phyloP scores from a whole-genome alignment of 2,888 invertebrate species.

The Orthosia gracilis region DNA sequence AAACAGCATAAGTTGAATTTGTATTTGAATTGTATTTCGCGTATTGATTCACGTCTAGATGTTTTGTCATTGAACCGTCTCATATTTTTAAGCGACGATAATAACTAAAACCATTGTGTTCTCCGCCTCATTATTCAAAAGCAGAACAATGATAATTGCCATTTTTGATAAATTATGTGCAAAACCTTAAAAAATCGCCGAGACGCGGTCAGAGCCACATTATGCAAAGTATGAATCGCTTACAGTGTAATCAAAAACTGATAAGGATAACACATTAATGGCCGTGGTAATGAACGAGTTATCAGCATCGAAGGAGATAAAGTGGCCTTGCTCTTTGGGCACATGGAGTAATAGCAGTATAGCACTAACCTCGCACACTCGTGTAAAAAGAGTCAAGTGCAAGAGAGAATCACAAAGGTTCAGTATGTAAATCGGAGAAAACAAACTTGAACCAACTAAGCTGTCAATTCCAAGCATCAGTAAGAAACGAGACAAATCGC shows the following conservation, averaged over 20 bases:
- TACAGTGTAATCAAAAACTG: conserved; percentile 25
- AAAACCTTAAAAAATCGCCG: not conserved
- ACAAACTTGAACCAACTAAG: not conserved
- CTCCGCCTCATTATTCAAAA: not conserved
- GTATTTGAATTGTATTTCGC: too few species aligned
- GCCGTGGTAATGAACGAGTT: conserved; percentile 40
- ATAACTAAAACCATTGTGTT: not conserved
- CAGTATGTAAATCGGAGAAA: not conserved
- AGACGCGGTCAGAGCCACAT: not conserved
- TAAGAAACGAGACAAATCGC: too few species aligned
- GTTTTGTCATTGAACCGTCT: too few species aligned
- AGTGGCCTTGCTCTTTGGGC: conserved; percentile 42
- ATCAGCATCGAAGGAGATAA: conserved; percentile 33
- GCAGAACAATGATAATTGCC: not conserved
- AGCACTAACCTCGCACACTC: not conserved
- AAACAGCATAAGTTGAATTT: too few species aligned
- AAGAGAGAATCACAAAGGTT: not conserved
- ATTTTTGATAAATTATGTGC: not conserved
- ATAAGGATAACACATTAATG: conserved; percentile 36
- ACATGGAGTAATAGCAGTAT: conserved; percentile 14
- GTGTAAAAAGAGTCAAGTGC: not conserved
- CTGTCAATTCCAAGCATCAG: not conserved
- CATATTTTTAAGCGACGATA: too few species aligned
- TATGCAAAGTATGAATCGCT: not conserved
- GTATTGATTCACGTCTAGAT: too few species aligned